Evolutionary conservation across 2,888 invertebrate species (phyloP), one percentile per base, ranked within the genome.

Genomic region (Mythimna loreyi): DNA sequence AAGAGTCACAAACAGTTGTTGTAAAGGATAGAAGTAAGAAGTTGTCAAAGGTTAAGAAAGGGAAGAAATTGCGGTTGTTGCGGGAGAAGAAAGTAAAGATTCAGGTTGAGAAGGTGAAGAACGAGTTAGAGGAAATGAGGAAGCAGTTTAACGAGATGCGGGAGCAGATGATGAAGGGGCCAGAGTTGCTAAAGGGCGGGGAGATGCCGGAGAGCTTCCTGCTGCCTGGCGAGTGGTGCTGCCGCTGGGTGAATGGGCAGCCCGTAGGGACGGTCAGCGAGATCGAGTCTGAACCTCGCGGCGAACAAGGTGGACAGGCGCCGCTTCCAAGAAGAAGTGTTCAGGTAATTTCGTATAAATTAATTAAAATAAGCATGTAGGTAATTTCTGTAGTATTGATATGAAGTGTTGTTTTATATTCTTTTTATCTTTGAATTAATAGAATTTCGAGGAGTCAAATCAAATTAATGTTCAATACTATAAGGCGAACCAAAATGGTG

Each of bases 161-260:
- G 60, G 86, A 90, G 72, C 90, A 93, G 79, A 93, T 95, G 88
- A 49, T 90, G 72, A 91, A 91, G 82, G 87, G 89, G 7, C 90
- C 88, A 59, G 87, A 89, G 45, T 53, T 91, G 63, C 60, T 75
- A 3, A 84, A 80, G 40, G 80, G 21, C 6, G 58, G 75, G 16
- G 87, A 87, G 77, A 84, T 93, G 87, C 90, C 92, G 6, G 92
- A 92, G 74, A 91, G 88, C 47, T 90, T 88, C 76, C 80, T 94
- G 64, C 63, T 91, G 82, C 92, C 94, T n/a, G 96, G 96, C 1
- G 97, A 97, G 87, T 97, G 97, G 97, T 96, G 96, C 76, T 97
- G 96, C 82, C 96, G 96, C 78, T 97, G 97, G 97, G 94, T 97
- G n/a, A 97, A 97, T 80, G 97, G 97, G 43, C 97, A 97, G 85